A percentile compares a stretch with the other conserved stretches of the same genome.
Evolutionary conservation across 2,797 vertebrate genomes (phyloP).

Genomic region (Pampus argenteus): DNA sequence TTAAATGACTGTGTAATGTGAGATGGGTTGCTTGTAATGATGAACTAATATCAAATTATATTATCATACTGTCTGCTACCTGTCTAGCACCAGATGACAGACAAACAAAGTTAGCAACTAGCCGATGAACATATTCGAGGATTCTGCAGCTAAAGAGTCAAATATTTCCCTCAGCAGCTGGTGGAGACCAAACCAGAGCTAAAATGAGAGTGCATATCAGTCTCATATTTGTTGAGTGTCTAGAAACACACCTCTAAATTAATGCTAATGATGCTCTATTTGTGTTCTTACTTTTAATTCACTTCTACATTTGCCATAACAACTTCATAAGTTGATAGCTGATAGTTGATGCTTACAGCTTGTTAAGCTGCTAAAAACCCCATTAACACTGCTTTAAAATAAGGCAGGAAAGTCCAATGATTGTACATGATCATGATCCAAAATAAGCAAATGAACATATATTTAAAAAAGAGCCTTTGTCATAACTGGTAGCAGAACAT

Average conservation of each 20-base stretch:
- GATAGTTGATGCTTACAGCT: no score
- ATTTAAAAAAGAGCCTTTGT: background rate
- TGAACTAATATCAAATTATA: background rate
- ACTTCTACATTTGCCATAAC: background rate
- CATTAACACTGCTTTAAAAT: slow-evolving; percentile 6
- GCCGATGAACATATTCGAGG: background rate
- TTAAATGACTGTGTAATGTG: background rate
- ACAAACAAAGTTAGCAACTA: background rate
- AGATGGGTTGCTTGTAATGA: background rate
- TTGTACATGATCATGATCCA: background rate
- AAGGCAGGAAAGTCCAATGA: background rate
- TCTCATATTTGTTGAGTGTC: no score
- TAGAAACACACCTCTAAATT: background rate
- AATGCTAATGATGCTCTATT: background rate
- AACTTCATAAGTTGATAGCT: slow-evolving; percentile 10
- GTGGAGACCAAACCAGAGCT: background rate
- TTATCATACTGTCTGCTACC: background rate
- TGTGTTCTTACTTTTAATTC: no score
- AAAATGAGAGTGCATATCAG: background rate
- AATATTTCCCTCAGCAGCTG: background rate
- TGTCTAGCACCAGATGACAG: background rate
- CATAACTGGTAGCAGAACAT: background rate
- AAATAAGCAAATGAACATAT: background rate
- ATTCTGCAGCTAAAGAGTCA: background rate
- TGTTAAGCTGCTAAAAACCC: background rate